Conservation (phyloP, 92 coral and sea anemone species). For the Epizoanthus illoricatus region DNA sequence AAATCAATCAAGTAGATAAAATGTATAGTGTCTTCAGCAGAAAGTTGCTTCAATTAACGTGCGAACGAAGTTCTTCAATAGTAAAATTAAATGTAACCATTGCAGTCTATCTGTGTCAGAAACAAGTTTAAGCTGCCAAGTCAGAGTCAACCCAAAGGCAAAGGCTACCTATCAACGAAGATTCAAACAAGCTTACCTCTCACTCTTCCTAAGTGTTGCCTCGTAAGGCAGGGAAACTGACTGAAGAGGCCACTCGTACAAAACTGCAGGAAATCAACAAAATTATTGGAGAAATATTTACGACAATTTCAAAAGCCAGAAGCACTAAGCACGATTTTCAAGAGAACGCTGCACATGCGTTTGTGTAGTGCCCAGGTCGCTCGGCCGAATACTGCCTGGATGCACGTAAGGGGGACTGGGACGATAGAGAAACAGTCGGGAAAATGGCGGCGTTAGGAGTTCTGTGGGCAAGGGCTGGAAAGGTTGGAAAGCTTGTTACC, state of each 20-base stretch:
- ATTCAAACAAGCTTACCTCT: constrained; percentile 12
- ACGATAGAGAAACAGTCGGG: not conserved
- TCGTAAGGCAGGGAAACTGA: not conserved
- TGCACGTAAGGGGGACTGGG: not conserved
- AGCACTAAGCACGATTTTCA: too few relatives aligned
- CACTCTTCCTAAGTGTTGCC: not conserved
- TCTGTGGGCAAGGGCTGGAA: constrained; percentile 3
- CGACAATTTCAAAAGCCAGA: not conserved
- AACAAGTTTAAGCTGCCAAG: too few relatives aligned
- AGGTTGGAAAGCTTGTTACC: not conserved
- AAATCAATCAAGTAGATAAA: too few relatives aligned
- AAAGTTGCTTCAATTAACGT: too few relatives aligned
- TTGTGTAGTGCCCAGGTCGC: constrained; percentile 30
- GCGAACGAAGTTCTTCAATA: too few relatives aligned
- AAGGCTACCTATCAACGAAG: too few relatives aligned
- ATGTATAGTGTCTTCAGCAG: too few relatives aligned
- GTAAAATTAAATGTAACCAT: too few relatives aligned
- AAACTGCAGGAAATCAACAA: not conserved
- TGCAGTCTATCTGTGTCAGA: too few relatives aligned
- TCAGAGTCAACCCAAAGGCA: too few relatives aligned
- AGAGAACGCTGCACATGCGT: constrained; percentile 45
- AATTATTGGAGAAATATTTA: not conserved
- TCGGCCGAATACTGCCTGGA: not conserved
- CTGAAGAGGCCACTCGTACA: not conserved
- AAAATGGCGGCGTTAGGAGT: constrained; percentile 35